Conservation (phyloP, 2,797 vertebrate species). For the Enoplosus armatus region DNA sequence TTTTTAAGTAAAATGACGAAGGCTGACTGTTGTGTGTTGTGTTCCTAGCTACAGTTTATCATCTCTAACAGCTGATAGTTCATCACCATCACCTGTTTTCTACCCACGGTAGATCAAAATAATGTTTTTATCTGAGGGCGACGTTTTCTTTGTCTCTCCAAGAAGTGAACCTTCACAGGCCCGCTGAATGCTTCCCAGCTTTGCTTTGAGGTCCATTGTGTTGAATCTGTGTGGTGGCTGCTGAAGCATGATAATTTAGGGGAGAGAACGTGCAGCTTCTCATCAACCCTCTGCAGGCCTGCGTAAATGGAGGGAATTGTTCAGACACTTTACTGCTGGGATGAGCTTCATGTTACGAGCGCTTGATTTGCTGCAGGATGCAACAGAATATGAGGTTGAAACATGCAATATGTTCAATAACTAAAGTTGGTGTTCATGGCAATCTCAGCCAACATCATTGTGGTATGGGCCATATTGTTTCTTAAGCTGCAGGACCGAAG, state of each 20-base stretch:
- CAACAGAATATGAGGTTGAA: conserved; percentile 24
- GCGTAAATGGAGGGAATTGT: conserved; percentile 71
- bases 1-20: not conserved
- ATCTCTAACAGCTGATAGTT: not conserved
- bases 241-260: conserved; percentile 72
- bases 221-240: conserved; percentile 59
- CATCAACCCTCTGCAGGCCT: conserved; percentile 63
- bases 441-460: conserved; percentile 1
- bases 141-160: conserved; percentile 20
- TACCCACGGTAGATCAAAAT: not conserved
- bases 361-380: conserved; percentile 47
- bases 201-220: conserved; percentile 60
- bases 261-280: conserved; percentile 74
- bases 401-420: conserved; percentile 21
- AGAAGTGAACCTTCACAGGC: conserved; percentile 30
- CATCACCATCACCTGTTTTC: not conserved
- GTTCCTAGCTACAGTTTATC: not conserved
- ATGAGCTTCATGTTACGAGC: conserved; percentile 41
- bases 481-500: not conserved
- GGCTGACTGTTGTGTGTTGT: not conserved
- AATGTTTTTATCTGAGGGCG: not conserved
- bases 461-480: not conserved
- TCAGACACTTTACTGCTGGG: conserved; percentile 48
- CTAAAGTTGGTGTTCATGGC: conserved; percentile 6
- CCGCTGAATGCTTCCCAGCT: conserved; percentile 47